Conservation (phyloP, 2,797 vertebrate species). For the Eulemur coronatus region DNA sequence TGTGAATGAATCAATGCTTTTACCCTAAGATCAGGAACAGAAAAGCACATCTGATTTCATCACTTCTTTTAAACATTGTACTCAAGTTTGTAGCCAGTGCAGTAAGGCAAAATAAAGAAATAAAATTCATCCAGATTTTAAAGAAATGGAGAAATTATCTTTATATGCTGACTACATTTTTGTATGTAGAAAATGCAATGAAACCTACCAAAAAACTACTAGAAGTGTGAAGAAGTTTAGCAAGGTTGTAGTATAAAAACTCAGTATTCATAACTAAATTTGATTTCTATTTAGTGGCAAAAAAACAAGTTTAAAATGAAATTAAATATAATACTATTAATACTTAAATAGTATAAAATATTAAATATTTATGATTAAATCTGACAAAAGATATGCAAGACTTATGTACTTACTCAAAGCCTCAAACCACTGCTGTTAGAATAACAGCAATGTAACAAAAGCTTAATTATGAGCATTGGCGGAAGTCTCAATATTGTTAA, state of each 20-base stretch:
- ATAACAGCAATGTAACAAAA: background rate
- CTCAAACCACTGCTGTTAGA: background rate
- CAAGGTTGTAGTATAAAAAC: background rate
- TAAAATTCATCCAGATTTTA: background rate
- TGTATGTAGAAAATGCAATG: background rate
- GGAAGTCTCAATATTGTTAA: background rate
- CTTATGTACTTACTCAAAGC: background rate
- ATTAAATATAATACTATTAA: background rate
- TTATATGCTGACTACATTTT: background rate
- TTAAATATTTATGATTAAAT: background rate
- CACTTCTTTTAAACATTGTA: background rate
- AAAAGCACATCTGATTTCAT: background rate
- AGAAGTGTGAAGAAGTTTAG: background rate
- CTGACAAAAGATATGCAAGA: background rate
- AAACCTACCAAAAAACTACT: background rate
- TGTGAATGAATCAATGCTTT: background rate
- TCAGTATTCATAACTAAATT: background rate
- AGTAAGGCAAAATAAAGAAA: background rate
- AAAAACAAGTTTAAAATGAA: background rate
- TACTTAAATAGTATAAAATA: background rate
- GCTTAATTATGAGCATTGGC: background rate
- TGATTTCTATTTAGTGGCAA: background rate
- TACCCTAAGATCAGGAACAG: background rate
- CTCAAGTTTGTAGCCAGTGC: accelerated
- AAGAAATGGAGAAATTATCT: background rate